Base-by-base conservation (phyloP, 2,797 vertebrate genomes). In the Cyclura pinguis region DNA sequence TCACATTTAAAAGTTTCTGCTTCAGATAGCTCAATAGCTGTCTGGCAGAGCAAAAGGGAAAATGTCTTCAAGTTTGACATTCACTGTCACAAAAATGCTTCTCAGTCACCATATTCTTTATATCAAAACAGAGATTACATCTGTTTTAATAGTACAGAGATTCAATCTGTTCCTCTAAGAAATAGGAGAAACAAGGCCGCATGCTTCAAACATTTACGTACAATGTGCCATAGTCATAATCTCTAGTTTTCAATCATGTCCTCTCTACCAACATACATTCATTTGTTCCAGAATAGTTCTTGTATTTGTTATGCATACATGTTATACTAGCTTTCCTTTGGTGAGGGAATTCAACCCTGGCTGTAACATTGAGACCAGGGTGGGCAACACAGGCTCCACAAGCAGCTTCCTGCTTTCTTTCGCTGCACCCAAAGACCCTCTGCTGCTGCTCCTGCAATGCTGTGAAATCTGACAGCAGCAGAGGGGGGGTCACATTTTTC, bases 41-140 rank as follows among this genome's bases (percentile, higher is more conserved):
- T n/a, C 0, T 6, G 47, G 27, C 52, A 81, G 35, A 84, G 74
- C 74, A 92, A 91, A 92, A 14, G 50, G 10, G 2, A 85, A 27
- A 52, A 92, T 80, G 7, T 4, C 29, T 90, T 81, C 24, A 81
- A 80, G 42, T 88, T 12, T 59, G 59, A 92, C 73, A 80, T 80
- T 84, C 27, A 1, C 24, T 64, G 3, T 16, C 77, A 86, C 32
- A 80, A 2, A 38, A 87, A 32, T 69, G 7, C 74, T 88, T 77
- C 4, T 90, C 83, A 29, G 13, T 64, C 69, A 77, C 73, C 8
- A 72, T 89, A 16, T 1, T 13, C 47, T 32, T 74, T 73, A 81
- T 67, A 85, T 69, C 29, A 85, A 92, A 88, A 16, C 7, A 27
- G 59, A 50, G 7, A 27, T 87, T 90, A 57, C 84, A 16, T 24